phyloP scores from a whole-genome alignment of 2,113 vertebrate genomes.

The Hyaena hyaena region DNA sequence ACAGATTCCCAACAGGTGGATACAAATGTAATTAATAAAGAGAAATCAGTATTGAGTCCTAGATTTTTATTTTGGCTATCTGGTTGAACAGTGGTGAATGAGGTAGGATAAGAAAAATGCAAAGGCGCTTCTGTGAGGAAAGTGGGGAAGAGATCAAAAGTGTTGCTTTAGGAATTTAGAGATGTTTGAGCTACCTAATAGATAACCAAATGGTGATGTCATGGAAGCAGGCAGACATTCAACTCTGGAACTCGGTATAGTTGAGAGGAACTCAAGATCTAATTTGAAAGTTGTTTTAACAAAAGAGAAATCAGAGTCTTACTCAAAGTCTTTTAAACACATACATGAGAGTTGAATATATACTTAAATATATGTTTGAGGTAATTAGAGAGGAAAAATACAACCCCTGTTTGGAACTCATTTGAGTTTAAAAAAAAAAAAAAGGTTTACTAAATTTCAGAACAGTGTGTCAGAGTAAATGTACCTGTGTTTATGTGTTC shows the following conservation, averaged over 20 bases:
- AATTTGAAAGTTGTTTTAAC: not conserved
- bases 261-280: not conserved
- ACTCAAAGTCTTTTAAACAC: not conserved
- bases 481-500: not conserved
- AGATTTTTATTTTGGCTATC: not conserved
- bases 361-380: not conserved
- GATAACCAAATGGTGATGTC: not conserved
- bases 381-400: not conserved
- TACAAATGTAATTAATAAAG: not conserved
- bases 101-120: not conserved
- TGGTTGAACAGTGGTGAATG: not conserved
- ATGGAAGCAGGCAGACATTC: not conserved
- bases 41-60: not conserved
- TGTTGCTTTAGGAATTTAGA: not conserved
- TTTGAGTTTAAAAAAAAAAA: not conserved
- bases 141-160: not conserved
- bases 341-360: not conserved
- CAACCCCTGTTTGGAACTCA: not conserved
- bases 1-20: not conserved
- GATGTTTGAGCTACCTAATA: not conserved
- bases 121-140: not conserved
- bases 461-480: not conserved
- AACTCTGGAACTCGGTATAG: not conserved
- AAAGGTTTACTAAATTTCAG: not conserved
- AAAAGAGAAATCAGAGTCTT: conserved; percentile 5